These are phyloP conservation scores for Lynx canadensis DNA, from an alignment of 2,113 vertebrate species.

Conservation along the genomic window DNA sequence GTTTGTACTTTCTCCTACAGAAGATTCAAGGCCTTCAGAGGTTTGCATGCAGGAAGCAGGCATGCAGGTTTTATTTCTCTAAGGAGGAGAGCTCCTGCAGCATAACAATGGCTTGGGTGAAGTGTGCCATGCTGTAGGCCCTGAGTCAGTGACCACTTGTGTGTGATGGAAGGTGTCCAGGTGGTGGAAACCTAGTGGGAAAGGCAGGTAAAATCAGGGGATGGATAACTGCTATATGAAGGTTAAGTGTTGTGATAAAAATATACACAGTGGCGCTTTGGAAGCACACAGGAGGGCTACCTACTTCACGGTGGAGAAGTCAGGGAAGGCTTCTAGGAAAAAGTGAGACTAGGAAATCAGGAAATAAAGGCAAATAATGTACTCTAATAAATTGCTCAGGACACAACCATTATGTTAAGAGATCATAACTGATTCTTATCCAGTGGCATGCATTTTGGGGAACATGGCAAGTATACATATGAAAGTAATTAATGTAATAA, in stretches of 20 bases:
- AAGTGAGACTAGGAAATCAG: neutral
- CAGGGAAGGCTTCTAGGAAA: neutral
- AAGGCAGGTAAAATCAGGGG: neutral
- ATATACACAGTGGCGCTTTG: neutral
- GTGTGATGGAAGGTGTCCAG: neutral
- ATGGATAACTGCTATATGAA: neutral
- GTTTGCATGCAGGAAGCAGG: neutral
- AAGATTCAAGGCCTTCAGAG: neutral
- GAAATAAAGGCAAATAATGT: neutral
- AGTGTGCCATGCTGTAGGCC: neutral
- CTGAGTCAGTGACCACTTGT: neutral
- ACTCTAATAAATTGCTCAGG: neutral
- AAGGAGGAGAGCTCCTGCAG: neutral
- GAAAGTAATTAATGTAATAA: conserved; percentile 56
- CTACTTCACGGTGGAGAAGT: neutral
- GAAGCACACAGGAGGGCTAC: neutral
- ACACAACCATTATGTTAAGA: neutral
- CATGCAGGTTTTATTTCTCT: neutral
- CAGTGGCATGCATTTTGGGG: neutral
- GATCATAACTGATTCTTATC: neutral
- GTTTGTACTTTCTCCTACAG: neutral
- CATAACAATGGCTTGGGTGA: too few relatives aligned
- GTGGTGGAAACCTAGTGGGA: neutral
- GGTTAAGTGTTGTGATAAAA: neutral
- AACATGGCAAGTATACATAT: conserved; percentile 26